Percentiles rank a stretch among this genome's conserved stretches.
Evolutionary conservation across 2,888 invertebrate genomes (phyloP).

Genomic region (Atethmia centrago): DNA sequence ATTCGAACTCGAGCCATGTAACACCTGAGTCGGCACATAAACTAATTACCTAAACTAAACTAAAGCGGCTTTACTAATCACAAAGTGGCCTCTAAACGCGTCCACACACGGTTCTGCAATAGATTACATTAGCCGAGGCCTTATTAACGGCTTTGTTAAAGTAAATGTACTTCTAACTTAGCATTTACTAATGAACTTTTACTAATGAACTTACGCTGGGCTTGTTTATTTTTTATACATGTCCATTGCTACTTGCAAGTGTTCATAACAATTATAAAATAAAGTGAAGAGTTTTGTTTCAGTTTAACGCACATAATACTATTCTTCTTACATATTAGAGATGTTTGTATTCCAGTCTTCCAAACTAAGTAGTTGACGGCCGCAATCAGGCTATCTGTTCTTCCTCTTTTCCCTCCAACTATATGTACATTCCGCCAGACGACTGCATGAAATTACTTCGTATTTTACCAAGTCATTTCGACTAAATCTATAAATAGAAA

Average conservation of each 20-base stretch:
- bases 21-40: no score
- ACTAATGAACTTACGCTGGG: slow-evolving; percentile 10
- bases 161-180: slow-evolving; percentile 37
- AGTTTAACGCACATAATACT: not conserved
- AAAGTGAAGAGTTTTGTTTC: no score
- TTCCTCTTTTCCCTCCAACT: not conserved
- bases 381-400: not conserved
- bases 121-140: slow-evolving; percentile 52
- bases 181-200: slow-evolving; percentile 36
- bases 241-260: not conserved
- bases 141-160: slow-evolving; percentile 47
- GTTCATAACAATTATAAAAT: not conserved
- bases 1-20: no score
- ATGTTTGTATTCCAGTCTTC: not conserved
- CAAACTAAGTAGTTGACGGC: not conserved
- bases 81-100: slow-evolving; percentile 33
- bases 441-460: not conserved
- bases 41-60: no score
- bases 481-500: not conserved
- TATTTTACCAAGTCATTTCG: not conserved
- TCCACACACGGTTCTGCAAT: slow-evolving; percentile 46
- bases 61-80: slow-evolving; percentile 44
- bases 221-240: slow-evolving; percentile 22
- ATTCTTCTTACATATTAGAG: not conserved
- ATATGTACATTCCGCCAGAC: not conserved